A percentile compares a stretch with the other conserved stretches of the same genome.
These are phyloP conservation scores for Trachelus troglodyta DNA, from an alignment of 2,888 invertebrate genomes.

Conservation along the genomic window DNA sequence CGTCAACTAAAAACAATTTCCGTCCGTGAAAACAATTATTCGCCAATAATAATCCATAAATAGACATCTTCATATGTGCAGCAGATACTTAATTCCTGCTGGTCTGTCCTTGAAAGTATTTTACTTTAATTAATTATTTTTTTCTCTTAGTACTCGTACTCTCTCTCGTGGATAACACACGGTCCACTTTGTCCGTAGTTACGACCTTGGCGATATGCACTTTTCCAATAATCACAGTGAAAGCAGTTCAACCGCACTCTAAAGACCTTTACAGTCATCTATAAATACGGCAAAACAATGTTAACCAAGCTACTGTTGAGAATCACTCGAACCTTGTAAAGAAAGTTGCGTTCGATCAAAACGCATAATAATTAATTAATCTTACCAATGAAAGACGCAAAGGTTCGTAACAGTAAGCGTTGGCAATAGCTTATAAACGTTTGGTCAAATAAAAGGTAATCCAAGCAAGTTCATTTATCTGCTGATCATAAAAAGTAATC, in stretches of 20 bases:
- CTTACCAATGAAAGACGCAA: neutral
- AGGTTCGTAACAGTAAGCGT: neutral
- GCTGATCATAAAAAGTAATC: neutral
- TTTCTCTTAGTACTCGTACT: neutral
- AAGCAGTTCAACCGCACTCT: constrained; percentile 56
- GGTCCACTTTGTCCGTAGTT: constrained; percentile 10
- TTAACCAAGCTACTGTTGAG: neutral
- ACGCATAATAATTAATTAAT: neutral
- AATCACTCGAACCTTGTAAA: neutral
- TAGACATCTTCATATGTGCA: neutral
- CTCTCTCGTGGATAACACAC: neutral
- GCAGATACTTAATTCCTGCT: neutral
- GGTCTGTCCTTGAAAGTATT: neutral
- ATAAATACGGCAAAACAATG: constrained; percentile 18
- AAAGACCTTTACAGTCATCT: constrained; percentile 54
- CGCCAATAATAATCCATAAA: neutral
- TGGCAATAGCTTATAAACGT: neutral
- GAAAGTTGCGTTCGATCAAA: neutral
- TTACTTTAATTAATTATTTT: neutral
- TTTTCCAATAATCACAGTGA: constrained; percentile 61
- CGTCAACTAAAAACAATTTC: neutral
- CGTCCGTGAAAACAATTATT: neutral
- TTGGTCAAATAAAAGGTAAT: neutral
- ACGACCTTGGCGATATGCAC: constrained; percentile 43
- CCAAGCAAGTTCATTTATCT: neutral